Conservation (phyloP, 2,888 invertebrate species). For the Drosophila diplacantha region DNA sequence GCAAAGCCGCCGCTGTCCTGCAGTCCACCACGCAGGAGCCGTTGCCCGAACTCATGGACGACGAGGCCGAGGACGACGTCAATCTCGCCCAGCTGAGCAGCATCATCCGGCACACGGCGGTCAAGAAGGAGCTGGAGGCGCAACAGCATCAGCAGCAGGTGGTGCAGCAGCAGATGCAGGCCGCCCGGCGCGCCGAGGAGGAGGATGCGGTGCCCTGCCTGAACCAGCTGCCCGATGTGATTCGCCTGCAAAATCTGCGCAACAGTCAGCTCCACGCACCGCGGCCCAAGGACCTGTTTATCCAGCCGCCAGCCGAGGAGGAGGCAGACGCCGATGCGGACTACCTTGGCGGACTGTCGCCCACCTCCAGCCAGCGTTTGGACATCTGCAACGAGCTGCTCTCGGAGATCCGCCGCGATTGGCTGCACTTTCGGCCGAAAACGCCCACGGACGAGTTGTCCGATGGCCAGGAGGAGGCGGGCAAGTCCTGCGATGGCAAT, state of each 20-base stretch:
- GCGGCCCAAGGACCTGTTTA: constrained; percentile 36
- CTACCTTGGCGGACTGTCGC: constrained; percentile 69
- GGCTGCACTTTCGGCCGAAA: constrained; percentile 78
- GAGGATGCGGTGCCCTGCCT: constrained; percentile 50
- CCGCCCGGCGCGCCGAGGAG: constrained; percentile 15
- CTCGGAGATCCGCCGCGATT: constrained; percentile 75
- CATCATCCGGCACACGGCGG: constrained; percentile 72
- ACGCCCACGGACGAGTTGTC: constrained; percentile 73
- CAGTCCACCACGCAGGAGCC: constrained; percentile 29
- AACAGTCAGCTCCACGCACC: constrained; percentile 40
- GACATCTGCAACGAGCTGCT: constrained; percentile 75
- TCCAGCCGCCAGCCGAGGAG: constrained; percentile 42
- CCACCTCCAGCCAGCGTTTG: constrained; percentile 73
- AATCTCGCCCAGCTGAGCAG: constrained; percentile 77
- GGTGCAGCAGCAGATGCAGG: constrained; percentile 32
- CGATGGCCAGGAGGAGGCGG: constrained; percentile 47
- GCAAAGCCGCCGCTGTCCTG: constrained; percentile 46
- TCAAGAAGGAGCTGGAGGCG: constrained; percentile 71
- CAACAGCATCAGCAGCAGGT: constrained; percentile 52
- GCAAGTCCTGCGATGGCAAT: constrained; percentile 41
- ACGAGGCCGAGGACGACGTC: constrained; percentile 77
- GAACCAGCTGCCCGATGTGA: constrained; percentile 72
- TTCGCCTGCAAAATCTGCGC: constrained; percentile 62
- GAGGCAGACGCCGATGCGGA: constrained; percentile 48
- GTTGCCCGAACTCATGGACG: constrained; percentile 47